Evolutionary conservation across 1,140 invertebrate genomes (phyloP).

Genomic region (Trachymyrmex cornetzi): DNA sequence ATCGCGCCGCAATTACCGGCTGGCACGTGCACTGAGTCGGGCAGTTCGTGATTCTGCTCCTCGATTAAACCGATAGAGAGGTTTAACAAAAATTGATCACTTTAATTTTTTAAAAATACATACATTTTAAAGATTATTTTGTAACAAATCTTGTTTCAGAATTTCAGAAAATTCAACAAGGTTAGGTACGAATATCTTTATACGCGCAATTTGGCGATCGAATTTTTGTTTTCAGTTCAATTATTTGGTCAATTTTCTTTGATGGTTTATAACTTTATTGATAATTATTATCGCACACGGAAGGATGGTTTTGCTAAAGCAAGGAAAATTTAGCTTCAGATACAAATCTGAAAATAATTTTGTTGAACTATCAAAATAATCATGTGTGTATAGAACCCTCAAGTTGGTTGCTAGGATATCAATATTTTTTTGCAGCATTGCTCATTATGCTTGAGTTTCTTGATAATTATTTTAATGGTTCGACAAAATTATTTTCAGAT

Average conservation of each 20-base stretch:
- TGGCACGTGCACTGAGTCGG: constrained; percentile 22
- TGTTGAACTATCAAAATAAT: too few relatives aligned
- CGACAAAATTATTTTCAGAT: too few relatives aligned
- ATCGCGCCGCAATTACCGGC: constrained; percentile 41
- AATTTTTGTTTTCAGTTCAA: not conserved
- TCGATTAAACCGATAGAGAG: not conserved
- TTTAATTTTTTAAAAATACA: not conserved
- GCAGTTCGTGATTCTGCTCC: constrained; percentile 6
- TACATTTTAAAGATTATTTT: not conserved
- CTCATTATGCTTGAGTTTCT: too few relatives aligned
- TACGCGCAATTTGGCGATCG: not conserved
- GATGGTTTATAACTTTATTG: not conserved
- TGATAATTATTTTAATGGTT: too few relatives aligned
- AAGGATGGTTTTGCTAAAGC: too few relatives aligned
- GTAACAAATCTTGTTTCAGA: not conserved
- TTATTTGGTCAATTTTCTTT: not conserved
- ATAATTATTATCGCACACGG: not conserved
- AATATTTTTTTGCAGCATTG: too few relatives aligned
- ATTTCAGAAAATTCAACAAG: not conserved
- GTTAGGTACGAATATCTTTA: not conserved
- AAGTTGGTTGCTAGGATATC: too few relatives aligned
- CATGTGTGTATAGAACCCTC: too few relatives aligned
- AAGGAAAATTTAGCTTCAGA: too few relatives aligned
- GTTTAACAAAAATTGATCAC: not conserved
- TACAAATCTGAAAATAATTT: too few relatives aligned